Evolutionary conservation across 2,797 vertebrate species (phyloP).

Genomic region (Melopsittacus undulatus): DNA sequence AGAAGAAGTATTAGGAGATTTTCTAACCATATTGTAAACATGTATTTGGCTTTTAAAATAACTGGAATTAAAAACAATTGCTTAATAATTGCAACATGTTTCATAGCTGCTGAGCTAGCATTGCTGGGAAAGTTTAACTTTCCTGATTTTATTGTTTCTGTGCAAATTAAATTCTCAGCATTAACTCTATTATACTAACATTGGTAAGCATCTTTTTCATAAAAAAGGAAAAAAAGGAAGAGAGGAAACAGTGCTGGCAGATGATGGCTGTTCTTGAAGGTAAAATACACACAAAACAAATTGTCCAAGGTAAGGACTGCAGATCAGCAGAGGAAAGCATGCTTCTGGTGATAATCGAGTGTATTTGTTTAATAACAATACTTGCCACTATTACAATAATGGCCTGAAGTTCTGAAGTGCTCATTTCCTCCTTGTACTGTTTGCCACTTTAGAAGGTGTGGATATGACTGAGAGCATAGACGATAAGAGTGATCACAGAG

Average conservation of each 20-base stretch:
- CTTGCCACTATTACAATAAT: slow-evolving; percentile 20
- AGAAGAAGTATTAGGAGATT: neutral
- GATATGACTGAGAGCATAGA: neutral
- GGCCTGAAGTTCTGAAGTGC: slow-evolving; percentile 30
- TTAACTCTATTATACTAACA: neutral
- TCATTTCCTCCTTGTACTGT: slow-evolving; percentile 44
- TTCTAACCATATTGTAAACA: neutral
- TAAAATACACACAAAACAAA: slow-evolving; percentile 15
- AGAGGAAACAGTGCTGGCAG: neutral
- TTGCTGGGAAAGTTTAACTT: neutral
- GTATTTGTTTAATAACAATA: slow-evolving; percentile 46
- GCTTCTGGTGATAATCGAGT: slow-evolving; percentile 12
- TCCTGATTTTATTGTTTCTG: neutral
- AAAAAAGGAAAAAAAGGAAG: neutral
- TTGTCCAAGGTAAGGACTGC: neutral
- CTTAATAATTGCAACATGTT: neutral
- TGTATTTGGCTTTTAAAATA: neutral
- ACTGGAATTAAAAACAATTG: neutral
- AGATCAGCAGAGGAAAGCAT: neutral
- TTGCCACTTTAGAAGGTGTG: slow-evolving; percentile 5
- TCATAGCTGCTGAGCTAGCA: neutral
- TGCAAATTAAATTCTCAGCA: neutral
- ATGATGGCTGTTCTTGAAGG: neutral
- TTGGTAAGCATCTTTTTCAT: neutral
- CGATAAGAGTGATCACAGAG: neutral